A percentile compares a stretch with the other conserved stretches of the same genome.
Conservation (phyloP, 2,113 vertebrate genomes). For the Cyphomyrus discorhynchus region DNA sequence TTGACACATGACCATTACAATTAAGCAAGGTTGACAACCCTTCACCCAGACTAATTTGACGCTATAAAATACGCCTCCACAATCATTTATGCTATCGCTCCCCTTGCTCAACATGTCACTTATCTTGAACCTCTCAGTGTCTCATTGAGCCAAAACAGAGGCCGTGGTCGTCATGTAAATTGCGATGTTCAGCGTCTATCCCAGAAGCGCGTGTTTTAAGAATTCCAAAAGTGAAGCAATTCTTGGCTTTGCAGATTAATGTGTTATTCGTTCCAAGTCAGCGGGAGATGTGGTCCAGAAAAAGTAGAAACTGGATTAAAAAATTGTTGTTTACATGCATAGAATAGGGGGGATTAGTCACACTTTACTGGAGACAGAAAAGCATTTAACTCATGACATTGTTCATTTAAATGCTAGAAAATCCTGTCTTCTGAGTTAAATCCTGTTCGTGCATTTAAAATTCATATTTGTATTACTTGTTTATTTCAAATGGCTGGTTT, state of each 20-base stretch:
- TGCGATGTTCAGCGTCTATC: background rate
- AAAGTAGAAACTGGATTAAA: background rate
- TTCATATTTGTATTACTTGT: background rate
- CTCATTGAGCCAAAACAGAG: background rate
- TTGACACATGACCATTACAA: background rate
- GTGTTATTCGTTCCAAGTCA: background rate
- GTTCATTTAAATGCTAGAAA: background rate
- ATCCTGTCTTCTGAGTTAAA: background rate
- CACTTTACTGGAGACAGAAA: background rate
- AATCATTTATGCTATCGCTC: background rate
- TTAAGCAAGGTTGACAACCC: slow-evolving; percentile 6
- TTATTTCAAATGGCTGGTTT: background rate
- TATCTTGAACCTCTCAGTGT: background rate
- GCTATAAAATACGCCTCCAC: background rate
- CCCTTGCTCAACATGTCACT: background rate
- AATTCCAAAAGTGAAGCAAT: background rate
- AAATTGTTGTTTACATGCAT: slow-evolving; percentile 5
- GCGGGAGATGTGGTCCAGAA: background rate
- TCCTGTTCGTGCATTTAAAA: background rate
- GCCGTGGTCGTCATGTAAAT: background rate
- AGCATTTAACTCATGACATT: background rate
- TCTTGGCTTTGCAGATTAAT: background rate
- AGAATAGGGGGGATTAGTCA: background rate
- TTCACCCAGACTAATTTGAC: background rate
- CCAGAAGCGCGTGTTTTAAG: background rate